Evolutionary conservation across 2,113 vertebrate species (phyloP).

Genomic region (Phocoena phocoena): DNA sequence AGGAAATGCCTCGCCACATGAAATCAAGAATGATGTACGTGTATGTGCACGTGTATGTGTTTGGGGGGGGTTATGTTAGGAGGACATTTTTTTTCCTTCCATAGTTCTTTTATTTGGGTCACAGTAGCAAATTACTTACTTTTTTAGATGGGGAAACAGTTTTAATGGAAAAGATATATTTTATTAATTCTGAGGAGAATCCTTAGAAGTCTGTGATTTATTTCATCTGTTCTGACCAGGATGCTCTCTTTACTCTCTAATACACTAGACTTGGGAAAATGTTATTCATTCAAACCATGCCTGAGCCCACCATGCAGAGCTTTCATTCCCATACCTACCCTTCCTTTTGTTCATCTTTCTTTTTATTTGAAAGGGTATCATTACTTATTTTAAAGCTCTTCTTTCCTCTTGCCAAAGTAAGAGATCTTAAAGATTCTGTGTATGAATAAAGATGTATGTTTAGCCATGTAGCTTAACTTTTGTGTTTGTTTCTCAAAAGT

Average conservation of each 20-base stretch:
- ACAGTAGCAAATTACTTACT: background rate
- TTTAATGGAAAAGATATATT: constrained; percentile 29
- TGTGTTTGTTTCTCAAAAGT: constrained; percentile 43
- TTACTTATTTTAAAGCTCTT: constrained; percentile 29
- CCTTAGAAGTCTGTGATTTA: background rate
- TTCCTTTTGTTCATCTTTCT: constrained; percentile 2
- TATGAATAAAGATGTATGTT: constrained; percentile 11
- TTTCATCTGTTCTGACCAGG: background rate
- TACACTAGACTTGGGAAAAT: constrained; percentile 17
- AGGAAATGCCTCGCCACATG: background rate
- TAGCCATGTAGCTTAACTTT: constrained; percentile 23
- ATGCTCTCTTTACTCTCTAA: background rate
- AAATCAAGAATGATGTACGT: background rate
- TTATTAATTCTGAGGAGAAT: constrained; percentile 25
- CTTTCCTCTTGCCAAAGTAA: constrained; percentile 17
- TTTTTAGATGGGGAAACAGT: background rate
- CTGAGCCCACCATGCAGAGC: background rate
- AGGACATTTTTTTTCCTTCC: background rate
- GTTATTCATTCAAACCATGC: background rate
- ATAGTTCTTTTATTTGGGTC: background rate
- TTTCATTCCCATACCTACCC: background rate
- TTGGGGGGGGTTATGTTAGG: background rate
- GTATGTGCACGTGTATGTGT: background rate
- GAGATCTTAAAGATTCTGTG: background rate
- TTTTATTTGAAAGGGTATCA: constrained; percentile 35